These are phyloP conservation scores for Ciona savignyi DNA, from an alignment of 23 tunicate species.

Conservation along the genomic window DNA sequence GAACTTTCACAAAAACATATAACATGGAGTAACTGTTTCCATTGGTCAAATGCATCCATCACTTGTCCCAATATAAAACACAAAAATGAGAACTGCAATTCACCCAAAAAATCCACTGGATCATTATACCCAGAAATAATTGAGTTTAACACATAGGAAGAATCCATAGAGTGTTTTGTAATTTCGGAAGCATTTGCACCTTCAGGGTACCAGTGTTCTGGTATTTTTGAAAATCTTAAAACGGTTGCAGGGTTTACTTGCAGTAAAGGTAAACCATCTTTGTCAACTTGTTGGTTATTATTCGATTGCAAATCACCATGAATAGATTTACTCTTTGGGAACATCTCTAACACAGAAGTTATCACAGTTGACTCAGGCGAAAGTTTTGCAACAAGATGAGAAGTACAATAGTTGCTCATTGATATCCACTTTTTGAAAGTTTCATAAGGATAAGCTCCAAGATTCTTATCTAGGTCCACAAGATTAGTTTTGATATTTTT, in stretches of 20 bases:
- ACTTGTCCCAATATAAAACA: conserved; percentile 92
- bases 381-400: conserved; percentile 10
- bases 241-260: conserved; percentile 51
- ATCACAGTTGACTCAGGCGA: no score
- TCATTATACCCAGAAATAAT: conserved; percentile 22
- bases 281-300: conserved; percentile 15
- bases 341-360: no score
- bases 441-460: conserved; percentile 80
- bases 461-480: conserved; percentile 36
- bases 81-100: conserved; percentile 76
- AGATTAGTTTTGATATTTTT: conserved; percentile 13
- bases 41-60: conserved; percentile 83
- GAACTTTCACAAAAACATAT: conserved; percentile 50
- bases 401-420: conserved; percentile 17
- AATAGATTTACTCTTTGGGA: no score
- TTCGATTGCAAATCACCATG: conserved; percentile 46
- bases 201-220: conserved; percentile 78
- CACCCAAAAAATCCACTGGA: conserved; percentile 75
- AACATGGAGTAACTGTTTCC: conserved; percentile 67
- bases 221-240: conserved; percentile 49
- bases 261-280: conserved; percentile 65
- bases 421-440: conserved; percentile 67
- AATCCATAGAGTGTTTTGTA: conserved; percentile 70
- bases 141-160: conserved; percentile 39
- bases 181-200: conserved; percentile 52